Base-by-base conservation (phyloP, 2,113 vertebrate species). In the Pionites leucogaster region DNA sequence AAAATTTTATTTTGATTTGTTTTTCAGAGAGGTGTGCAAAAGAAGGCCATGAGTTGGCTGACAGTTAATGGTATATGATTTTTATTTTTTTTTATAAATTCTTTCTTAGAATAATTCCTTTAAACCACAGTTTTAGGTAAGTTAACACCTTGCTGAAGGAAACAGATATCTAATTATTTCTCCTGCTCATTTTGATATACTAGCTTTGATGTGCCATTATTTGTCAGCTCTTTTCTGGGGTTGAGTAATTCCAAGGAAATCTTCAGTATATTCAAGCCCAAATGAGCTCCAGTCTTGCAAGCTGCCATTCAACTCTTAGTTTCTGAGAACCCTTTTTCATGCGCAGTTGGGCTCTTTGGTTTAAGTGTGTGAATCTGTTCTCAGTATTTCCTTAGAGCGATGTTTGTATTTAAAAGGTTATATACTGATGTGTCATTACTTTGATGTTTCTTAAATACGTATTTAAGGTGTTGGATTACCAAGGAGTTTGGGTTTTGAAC, bases 1-100 rank as follows among this genome's bases (percentile, higher is more conserved):
- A 96, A 81, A 92, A 91, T 85, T 87, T 96, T 39, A 75, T 91
- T 93, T 28, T 37, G 85, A 64, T 96, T 96, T 23, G 49, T 93
- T 75, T 77, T 79, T 87, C 35, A 75, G 60, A 46, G 86, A 86
- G 69, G 72, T 92, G 23, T 87, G 64, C 83, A 95, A 85, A 76
- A 42, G 76, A 78, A 93, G 57, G 14, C 72, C 52, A 29, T 42
- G 47, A 94, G 79, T 75, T 86, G 72, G 23, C 28, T 96, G 67
- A 39, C 88, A 92, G 17, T 94, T 96, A 94, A 87, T 62, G 18
- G n/a, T 62, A 46, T 70, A 60, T 65, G 81, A 25, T 78, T 96
- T 33, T 33, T 14, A 17, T 55, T 94, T 65, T 87, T 53, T 7
- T 92, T 82, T 55, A 11, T 28, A 72, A 78, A 17, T 42, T 69